phyloP scores from a whole-genome alignment of 1,140 invertebrate genomes.

The Lepeophtheirus salmonis region DNA sequence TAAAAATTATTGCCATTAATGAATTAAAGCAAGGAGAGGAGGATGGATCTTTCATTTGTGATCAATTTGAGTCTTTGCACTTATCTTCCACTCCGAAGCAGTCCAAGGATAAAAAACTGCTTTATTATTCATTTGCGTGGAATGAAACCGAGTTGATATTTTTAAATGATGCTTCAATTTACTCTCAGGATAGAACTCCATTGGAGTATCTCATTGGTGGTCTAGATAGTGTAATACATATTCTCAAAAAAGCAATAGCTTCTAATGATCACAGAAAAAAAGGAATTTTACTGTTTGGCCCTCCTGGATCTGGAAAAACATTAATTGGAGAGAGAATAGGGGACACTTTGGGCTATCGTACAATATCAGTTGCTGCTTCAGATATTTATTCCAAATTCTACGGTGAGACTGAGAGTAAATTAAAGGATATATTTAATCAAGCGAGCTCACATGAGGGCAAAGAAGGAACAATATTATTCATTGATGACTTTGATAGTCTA shows the following conservation, averaged over 20 bases:
- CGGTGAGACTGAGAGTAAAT: conserved; percentile 47
- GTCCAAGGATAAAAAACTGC: not conserved
- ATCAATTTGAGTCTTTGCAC: not conserved
- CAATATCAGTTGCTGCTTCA: conserved; percentile 30
- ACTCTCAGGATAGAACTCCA: not conserved
- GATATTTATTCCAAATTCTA: conserved; percentile 48
- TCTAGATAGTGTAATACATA: not conserved
- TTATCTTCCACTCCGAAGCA: not conserved
- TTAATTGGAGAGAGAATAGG: not conserved
- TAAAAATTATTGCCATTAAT: not conserved
- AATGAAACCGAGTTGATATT: not conserved
- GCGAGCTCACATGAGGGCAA: conserved; percentile 39
- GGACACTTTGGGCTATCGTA: not conserved
- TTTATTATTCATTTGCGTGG: not conserved
- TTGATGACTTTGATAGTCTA: conserved; percentile 57
- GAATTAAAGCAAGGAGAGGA: not conserved
- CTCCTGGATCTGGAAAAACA: not conserved
- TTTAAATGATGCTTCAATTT: not conserved
- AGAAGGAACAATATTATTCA: conserved; percentile 39
- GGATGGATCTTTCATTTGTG: too few species aligned
- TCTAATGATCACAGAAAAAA: not conserved
- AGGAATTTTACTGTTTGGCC: not conserved
- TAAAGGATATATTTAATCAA: conserved; percentile 44
- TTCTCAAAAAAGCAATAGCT: not conserved
- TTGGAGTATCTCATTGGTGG: not conserved